Base-by-base conservation (phyloP, 2,113 vertebrate species). In the Microtus oregoni region DNA sequence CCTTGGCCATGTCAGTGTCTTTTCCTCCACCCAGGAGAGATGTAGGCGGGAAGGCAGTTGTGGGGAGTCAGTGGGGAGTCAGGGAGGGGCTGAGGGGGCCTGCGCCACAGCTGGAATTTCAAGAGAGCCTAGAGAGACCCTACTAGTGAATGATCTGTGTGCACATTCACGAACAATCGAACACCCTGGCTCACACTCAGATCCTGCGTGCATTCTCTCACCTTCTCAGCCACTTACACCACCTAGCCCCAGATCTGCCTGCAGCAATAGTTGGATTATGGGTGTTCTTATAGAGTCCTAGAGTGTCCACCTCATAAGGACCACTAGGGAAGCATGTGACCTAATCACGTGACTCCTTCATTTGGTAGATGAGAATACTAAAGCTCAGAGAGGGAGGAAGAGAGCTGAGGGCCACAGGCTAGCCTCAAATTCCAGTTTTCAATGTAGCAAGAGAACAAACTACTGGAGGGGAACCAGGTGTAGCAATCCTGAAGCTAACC, bases 281-380 rank as follows among this genome's bases (percentile, higher is more conserved):
- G 93, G 35, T 55, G 26, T 76, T 28, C 30, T 90, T 73, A 90
- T 3, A 52, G 7, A 72, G 38, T 55, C 63, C 61, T 77, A 47
- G 35, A 82, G 41, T 68, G 19, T 61, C 65, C 55, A 32, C 24
- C 65, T 30, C 47, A 28, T 30, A 70, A 47, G 55, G 28, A 72
- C 35, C 10, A 4, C 14, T 63, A 63, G 72, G 65, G 32, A 83
- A 89, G 13, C 28, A 86, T 87, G 67, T 52, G 47, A 70, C 77
- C 20, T 85, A 10, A 70, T 63, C 1, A 81, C 52, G 24, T 78
- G 67, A 73, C 55, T 88, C 76, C 41, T 77, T 93, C 28, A 30
- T 81, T 75, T 88, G 70, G 91, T 2, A 30, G 76, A 85, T 73
- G n/a, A 97, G 86, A 81, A 96, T 92, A 92, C 63, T 22, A 8